phyloP scores from a whole-genome alignment of 2,888 invertebrate genomes.

The Spodoptera littoralis region DNA sequence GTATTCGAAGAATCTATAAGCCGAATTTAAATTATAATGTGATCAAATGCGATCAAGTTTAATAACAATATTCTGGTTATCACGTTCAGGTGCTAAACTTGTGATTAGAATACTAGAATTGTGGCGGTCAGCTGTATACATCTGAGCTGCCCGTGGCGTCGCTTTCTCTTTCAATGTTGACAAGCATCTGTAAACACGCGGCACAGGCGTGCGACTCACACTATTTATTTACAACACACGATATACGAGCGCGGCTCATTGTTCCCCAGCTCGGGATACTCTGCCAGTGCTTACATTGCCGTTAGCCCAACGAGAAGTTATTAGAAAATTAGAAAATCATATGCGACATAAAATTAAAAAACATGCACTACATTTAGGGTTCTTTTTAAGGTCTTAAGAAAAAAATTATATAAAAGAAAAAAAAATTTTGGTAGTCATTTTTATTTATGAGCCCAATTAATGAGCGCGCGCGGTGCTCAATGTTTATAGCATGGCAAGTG shows the following conservation, averaged over 20 bases:
- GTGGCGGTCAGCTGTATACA: too few species aligned
- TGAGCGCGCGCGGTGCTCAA: conserved; percentile 52
- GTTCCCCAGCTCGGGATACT: conserved; percentile 16
- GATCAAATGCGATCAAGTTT: too few species aligned
- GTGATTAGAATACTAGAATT: not conserved
- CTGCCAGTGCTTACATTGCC: conserved; percentile 18
- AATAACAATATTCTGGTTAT: too few species aligned
- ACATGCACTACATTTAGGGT: not conserved
- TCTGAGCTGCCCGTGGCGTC: not conserved
- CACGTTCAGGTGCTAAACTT: too few species aligned
- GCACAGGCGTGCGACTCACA: not conserved
- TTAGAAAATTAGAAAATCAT: not conserved
- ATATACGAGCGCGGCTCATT: conserved; percentile 6
- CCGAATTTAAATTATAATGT: too few species aligned
- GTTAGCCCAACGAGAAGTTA: conserved; percentile 1
- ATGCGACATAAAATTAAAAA: not conserved
- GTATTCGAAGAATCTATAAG: too few species aligned
- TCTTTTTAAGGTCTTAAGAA: not conserved
- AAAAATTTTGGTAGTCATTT: conserved; percentile 1
- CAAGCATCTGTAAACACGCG: conserved; percentile 36
- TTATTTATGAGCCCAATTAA: conserved; percentile 53
- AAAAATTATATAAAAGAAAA: not conserved
- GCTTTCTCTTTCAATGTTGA: conserved; percentile 52
- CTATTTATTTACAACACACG: conserved; percentile 15
- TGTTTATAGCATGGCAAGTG: conserved; percentile 55